Evolutionary conservation across 2,888 invertebrate species (phyloP).

Genomic region (Entomobrya multifasciata): DNA sequence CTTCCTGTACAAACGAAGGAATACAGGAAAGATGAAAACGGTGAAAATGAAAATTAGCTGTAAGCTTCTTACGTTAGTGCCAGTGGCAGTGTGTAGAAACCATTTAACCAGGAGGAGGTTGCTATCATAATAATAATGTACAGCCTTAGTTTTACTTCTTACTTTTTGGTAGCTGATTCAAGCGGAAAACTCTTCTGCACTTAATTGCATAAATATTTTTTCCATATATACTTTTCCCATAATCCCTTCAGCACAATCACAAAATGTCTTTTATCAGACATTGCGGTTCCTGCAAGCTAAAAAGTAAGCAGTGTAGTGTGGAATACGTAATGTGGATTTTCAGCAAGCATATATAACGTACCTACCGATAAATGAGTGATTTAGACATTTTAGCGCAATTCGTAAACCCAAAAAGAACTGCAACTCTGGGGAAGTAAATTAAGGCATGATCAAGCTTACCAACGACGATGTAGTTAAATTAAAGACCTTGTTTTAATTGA

Average conservation of each 20-base stretch:
- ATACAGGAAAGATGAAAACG: constrained; percentile 14
- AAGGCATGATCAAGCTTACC: too few species aligned
- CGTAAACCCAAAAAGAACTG: too few species aligned
- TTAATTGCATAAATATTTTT: constrained; percentile 53
- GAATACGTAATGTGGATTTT: too few species aligned
- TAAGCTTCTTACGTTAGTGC: constrained; percentile 35
- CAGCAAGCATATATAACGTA: too few species aligned
- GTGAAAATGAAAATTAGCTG: constrained; percentile 61
- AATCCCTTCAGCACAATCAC: not conserved
- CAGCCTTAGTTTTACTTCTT: constrained; percentile 12
- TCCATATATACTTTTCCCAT: constrained; percentile 16
- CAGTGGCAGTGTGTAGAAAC: constrained; percentile 25
- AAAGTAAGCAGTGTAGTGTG: constrained; percentile 9
- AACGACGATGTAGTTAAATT: constrained; percentile 10
- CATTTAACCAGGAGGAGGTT: constrained; percentile 2
- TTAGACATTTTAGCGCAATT: constrained; percentile 3
- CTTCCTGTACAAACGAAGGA: constrained; percentile 3
- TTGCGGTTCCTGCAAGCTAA: not conserved
- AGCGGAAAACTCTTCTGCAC: constrained; percentile 24
- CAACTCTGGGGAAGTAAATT: too few species aligned
- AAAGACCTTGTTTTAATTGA: constrained; percentile 5
- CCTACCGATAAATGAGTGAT: constrained; percentile 12
- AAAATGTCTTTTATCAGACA: constrained; percentile 1
- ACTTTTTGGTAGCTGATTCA: not conserved
- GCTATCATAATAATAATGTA: not conserved